Conservation (phyloP, 2,888 invertebrate genomes). For the Tetragonula carbonaria region DNA sequence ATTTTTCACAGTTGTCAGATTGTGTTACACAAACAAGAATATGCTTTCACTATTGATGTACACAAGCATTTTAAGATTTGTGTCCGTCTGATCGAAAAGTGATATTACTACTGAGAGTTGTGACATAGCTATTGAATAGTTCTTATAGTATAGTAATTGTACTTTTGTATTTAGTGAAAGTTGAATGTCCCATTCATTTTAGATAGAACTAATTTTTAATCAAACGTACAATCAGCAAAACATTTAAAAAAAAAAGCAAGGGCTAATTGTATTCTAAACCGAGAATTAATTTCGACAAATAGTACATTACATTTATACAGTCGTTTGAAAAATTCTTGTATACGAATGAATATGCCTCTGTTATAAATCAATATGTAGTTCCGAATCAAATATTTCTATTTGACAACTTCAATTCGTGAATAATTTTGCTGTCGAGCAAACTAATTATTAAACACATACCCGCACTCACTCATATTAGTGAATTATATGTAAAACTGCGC, state of each 20-base stretch:
- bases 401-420: neutral
- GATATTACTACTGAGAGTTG: neutral
- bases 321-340: neutral
- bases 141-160: neutral
- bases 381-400: neutral
- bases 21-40: neutral
- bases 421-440: slow-evolving; percentile 4
- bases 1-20: neutral
- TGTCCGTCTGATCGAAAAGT: neutral
- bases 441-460: slow-evolving; percentile 25
- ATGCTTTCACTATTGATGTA: neutral
- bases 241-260: no score
- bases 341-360: no score
- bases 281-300: neutral
- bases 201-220: neutral
- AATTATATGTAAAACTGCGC: slow-evolving; percentile 10
- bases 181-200: rapidly evolving
- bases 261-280: no score
- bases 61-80: neutral
- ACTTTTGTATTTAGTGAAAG: neutral
- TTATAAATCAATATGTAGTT: neutral
- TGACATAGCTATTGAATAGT: neutral
- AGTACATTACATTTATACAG: neutral
- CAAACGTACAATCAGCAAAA: neutral
- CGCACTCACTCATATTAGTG: neutral